These are phyloP conservation scores for Aspidiotus rigidus DNA, from an alignment of 2,888 invertebrate genomes.

Conservation along the genomic window DNA sequence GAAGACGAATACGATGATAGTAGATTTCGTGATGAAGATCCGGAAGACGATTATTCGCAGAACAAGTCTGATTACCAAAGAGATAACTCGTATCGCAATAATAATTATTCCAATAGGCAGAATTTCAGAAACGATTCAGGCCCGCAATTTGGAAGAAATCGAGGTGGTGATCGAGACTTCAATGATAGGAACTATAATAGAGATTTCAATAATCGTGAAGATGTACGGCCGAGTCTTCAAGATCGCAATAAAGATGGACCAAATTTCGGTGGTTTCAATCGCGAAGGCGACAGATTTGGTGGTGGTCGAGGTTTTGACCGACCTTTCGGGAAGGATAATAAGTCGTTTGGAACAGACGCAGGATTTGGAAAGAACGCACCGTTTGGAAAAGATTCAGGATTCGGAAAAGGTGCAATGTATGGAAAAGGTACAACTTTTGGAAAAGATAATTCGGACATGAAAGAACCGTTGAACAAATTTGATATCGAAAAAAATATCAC, in stretches of 20 bases:
- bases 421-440: too few species aligned
- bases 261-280: conserved; percentile 5
- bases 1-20: conserved; percentile 34
- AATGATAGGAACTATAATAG: not conserved
- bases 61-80: conserved; percentile 12
- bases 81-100: conserved; percentile 3
- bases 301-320: not conserved
- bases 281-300: conserved; percentile 5
- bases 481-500: not conserved
- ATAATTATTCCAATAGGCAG: conserved; percentile 11
- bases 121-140: conserved; percentile 1
- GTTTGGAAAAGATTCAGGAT: too few species aligned
- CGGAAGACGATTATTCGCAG: not conserved
- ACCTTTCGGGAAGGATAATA: not conserved
- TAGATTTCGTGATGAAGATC: conserved; percentile 28
- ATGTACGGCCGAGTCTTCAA: not conserved
- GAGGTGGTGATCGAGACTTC: not conserved
- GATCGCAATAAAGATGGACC: not conserved
- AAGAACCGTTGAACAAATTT: too few species aligned
- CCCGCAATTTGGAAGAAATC: not conserved
- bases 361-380: too few species aligned
- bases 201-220: conserved; percentile 3
- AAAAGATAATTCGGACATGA: too few species aligned
- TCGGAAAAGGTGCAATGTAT: too few species aligned
- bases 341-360: too few species aligned